Evolutionary conservation across 2,113 vertebrate genomes (phyloP), one percentile per base, ranked within the genome.

Genomic region (Etia nguti): DNA sequence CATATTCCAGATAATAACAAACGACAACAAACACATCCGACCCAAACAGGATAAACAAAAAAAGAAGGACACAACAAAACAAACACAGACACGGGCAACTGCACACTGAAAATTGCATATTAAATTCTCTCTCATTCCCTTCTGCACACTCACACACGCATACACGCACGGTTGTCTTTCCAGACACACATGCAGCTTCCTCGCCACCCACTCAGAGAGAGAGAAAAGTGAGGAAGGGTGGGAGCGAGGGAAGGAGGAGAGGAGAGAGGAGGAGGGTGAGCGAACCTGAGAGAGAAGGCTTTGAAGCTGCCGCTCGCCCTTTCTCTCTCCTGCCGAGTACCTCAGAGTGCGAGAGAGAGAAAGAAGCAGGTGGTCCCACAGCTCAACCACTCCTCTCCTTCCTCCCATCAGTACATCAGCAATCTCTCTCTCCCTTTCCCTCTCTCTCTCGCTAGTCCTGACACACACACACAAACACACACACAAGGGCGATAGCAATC

Each of bases 321-420:
- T 79, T 88, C 79, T 82, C 68, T 90, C 65, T 46, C 84, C 83
- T 77, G 60, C 56, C 22, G 55, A 60, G 85, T 91, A 73, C 82
- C 55, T 82, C 90, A 73, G 65, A 77, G 86, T 86, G 83, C 10
- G 6, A 22, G 56, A 56, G 50, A 50, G 73, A 80, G 85, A 88
- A 85, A 10, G 57, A 79, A 91, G 93, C 95, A 94, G 94, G 94
- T 95, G 95, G 94, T 92, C 91, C 87, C 82, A 92, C 85, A 73
- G 86, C 88, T 86, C 91, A 86, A 88, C 87, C 91, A 83, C 88
- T 87, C 81, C 85, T 88, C 82, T 83, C 82, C 83, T 91, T 81
- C 90, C 73, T 91, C 86, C 88, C 86, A 88, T 88, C 92, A 88
- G 60, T 80, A 60, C 84, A 89, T 88, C 88, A 91, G 77, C 88